These are phyloP conservation scores for Amphiura filiformis DNA, from an alignment of 35 echinoderm and acorn worm species.

Conservation along the genomic window DNA sequence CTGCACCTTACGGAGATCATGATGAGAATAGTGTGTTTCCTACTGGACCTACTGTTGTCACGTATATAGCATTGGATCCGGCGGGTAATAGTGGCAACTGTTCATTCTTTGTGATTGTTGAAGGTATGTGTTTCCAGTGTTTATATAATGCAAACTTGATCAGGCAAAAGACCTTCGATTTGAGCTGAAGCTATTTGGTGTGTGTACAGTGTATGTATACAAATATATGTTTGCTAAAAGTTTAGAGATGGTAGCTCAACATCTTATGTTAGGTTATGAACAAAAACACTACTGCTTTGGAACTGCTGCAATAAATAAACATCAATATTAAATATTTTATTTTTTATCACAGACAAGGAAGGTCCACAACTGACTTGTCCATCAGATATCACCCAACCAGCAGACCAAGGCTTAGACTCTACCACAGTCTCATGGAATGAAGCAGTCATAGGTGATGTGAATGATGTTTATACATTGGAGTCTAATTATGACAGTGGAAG, in stretches of 20 bases:
- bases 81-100: neutral
- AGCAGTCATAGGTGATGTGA: neutral
- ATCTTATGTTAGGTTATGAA: no score
- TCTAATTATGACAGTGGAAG: neutral
- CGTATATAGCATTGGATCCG: neutral
- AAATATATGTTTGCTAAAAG: no score
- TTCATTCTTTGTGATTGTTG: neutral
- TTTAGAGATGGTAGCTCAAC: no score
- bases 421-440: neutral
- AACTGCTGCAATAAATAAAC: no score
- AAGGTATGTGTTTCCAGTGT: neutral
- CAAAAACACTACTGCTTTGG: no score
- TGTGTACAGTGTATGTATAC: no score
- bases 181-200: no score
- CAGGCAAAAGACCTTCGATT: no score
- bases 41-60: neutral
- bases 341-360: neutral
- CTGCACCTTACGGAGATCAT: neutral
- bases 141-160: neutral
- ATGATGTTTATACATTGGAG: no score
- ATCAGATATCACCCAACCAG: neutral
- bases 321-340: no score
- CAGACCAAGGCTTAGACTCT: neutral
- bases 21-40: neutral
- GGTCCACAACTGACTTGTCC: neutral